Percentiles rank a stretch among this genome's conserved stretches.
phyloP scores from a whole-genome alignment of 1,140 invertebrate genomes.

The Antheraea mylitta region DNA sequence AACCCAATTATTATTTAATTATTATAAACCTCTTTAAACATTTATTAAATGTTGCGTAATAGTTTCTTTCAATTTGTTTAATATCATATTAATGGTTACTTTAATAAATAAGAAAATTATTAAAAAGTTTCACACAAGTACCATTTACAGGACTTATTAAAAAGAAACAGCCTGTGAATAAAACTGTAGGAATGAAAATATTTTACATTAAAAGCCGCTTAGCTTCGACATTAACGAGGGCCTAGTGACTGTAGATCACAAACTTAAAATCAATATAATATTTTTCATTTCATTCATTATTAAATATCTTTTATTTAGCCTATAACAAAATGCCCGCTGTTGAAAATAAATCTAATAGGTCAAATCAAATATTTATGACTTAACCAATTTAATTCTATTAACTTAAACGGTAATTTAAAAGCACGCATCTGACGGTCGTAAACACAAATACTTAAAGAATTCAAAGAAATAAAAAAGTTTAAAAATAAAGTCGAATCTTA shows the following conservation, averaged over 20 bases:
- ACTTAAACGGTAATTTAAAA: too few relatives aligned
- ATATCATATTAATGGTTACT: not conserved
- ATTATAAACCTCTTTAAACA: too few relatives aligned
- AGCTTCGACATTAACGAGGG: constrained; percentile 58
- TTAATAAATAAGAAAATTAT: not conserved
- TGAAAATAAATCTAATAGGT: not conserved
- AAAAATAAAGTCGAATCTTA: not conserved
- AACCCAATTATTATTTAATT: too few relatives aligned
- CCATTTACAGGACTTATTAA: not conserved
- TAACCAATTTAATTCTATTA: not conserved
- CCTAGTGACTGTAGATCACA: constrained; percentile 51
- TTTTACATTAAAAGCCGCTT: constrained; percentile 53
- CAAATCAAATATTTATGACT: not conserved
- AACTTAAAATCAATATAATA: constrained; percentile 60
- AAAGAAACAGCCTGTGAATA: constrained; percentile 24
- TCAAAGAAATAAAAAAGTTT: not conserved
- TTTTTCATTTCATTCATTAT: constrained; percentile 23
- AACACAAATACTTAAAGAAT: too few relatives aligned
- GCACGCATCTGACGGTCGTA: too few relatives aligned
- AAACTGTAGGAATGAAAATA: constrained; percentile 18
- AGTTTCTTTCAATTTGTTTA: too few relatives aligned
- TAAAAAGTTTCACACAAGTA: not conserved
- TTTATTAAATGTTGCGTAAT: too few relatives aligned
- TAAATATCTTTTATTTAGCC: not conserved
- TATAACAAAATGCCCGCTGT: not conserved